phyloP scores from a whole-genome alignment of 2,113 vertebrate genomes.

The Macroglossus sobrinus region DNA sequence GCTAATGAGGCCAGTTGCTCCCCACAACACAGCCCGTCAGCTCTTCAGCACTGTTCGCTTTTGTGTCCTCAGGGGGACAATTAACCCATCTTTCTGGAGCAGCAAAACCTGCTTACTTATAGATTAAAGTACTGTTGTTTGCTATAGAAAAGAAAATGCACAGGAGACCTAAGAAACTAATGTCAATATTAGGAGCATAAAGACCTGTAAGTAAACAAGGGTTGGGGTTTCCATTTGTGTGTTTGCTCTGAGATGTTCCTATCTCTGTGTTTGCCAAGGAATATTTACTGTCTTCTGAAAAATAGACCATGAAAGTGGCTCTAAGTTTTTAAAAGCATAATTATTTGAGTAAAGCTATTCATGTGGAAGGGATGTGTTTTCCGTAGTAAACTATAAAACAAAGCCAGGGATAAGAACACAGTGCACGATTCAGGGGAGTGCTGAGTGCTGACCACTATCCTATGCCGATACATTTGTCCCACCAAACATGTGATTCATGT shows the following conservation, averaged over 20 bases:
- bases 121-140: not conserved
- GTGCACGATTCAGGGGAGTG: not conserved
- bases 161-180: not conserved
- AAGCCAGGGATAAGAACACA: not conserved
- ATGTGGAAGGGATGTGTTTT: not conserved
- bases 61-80: not conserved
- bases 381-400: not conserved
- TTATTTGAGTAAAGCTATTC: not conserved
- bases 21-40: not conserved
- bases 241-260: not conserved
- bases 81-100: not conserved
- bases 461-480: not conserved
- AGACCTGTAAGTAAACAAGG: constrained; percentile 54
- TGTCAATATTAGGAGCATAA: constrained; percentile 38
- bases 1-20: not conserved
- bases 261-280: constrained; percentile 6
- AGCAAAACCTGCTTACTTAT: not conserved
- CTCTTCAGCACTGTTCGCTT: not conserved
- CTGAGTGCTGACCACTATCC: not conserved
- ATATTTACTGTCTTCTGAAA: constrained; percentile 20
- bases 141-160: not conserved
- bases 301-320: not conserved
- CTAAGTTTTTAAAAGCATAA: not conserved
- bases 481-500: not conserved
- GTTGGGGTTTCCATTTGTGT: not conserved